Evolutionary conservation across 2,888 invertebrate species (phyloP), one percentile per base, ranked within the genome.

Genomic region (Ophion obscuratus): DNA sequence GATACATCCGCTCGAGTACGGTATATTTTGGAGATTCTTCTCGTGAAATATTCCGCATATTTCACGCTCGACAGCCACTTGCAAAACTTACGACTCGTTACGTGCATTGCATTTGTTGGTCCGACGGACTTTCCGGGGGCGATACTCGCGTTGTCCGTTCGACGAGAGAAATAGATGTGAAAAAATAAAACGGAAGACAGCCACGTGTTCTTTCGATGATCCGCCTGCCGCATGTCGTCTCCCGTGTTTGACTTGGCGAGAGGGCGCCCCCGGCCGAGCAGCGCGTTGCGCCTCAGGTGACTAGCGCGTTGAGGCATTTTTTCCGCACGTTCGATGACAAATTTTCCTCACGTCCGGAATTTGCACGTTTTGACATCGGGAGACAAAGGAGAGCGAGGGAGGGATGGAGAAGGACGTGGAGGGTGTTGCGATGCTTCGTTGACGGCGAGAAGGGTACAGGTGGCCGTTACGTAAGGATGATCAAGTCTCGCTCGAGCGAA

Each of bases 401-500:
- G 59, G 67, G 31, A 62, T n/a, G 71, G 78, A 67, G 70, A 24
- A 74, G 61, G 75, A 74, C 64, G 75, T 47, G 91, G 90, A 89
- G 79, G 36, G 64, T 11, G 57, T 11, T 24, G 44, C 53, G 9
- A 36, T 62, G 67, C 27, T 81, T 44, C 66, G 66, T 20, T 84
- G 84, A 40, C 66, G 40, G 57, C 70, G 62, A 9, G 14, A 47
- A 82, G 86, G 83, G 83, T 90, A 90, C 92, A 92, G 91, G 92
- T 92, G 92, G 89, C 89, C 90, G 88, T 88, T 91, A 88, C 87
- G 90, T 90, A 91, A 88, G 80, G 89, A 91, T 90, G 89, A 92
- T 91, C 89, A 91, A 91, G 89, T 90, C 90, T 89, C 89, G 89
- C 87, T 87, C 90, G 87, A 86, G 85, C 88, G 90, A 90, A 91